Evolutionary conservation across 2,888 invertebrate species (phyloP).

Genomic region (Galerucella nymphaeae): DNA sequence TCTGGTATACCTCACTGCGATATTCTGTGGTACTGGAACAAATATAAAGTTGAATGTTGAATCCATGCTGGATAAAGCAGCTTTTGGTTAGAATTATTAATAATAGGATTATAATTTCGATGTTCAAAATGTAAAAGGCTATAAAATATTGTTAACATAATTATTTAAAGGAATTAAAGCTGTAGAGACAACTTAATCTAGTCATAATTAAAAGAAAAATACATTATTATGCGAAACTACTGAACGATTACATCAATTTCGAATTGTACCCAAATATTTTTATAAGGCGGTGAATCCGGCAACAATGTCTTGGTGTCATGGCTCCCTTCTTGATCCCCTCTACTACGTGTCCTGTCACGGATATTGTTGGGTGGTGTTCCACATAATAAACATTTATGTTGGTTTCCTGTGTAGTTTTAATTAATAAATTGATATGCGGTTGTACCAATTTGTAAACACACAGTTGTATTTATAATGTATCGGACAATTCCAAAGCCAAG

Average conservation of each 20-base stretch:
- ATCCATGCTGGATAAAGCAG: too few relatives aligned
- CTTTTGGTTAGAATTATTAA: too few relatives aligned
- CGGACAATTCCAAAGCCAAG: slow-evolving; percentile 16
- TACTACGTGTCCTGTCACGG: slow-evolving; percentile 41
- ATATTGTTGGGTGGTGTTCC: slow-evolving; percentile 51
- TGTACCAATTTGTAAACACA: slow-evolving; percentile 31
- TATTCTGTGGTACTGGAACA: too few relatives aligned
- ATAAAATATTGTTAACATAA: not conserved
- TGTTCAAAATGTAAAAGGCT: not conserved
- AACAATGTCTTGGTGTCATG: slow-evolving; percentile 25
- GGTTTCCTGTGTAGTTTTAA: slow-evolving; percentile 46
- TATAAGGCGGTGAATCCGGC: slow-evolving; percentile 2
- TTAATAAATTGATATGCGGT: slow-evolving; percentile 42
- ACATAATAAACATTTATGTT: slow-evolving; percentile 46
- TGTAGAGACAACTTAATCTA: not conserved
- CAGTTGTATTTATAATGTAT: slow-evolving; percentile 31
- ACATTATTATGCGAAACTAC: slow-evolving; percentile 1
- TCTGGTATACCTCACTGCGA: too few relatives aligned
- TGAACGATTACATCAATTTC: not conserved
- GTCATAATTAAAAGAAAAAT: not conserved
- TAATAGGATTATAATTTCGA: too few relatives aligned
- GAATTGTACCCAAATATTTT: not conserved
- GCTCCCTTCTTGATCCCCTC: slow-evolving; percentile 31
- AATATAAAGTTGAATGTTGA: too few relatives aligned
- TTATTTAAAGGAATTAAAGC: not conserved